Conservation (phyloP, 1,140 invertebrate genomes). For the Berghia stephanieae region DNA sequence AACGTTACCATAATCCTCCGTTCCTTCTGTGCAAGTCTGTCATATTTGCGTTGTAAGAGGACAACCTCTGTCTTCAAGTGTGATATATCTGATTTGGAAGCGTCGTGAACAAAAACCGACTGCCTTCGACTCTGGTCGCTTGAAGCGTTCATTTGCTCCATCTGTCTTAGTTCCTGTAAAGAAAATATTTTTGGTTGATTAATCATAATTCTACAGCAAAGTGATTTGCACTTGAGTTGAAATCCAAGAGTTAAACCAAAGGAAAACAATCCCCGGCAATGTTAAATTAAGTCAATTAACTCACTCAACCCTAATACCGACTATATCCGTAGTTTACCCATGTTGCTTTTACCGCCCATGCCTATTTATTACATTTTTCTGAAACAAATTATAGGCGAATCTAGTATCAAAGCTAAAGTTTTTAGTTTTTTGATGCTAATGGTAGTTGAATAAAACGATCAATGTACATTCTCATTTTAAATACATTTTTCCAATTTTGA, state of each 20-base stretch:
- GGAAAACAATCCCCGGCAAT: not conserved
- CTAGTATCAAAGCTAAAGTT: no score
- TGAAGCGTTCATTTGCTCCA: slow-evolving; percentile 54
- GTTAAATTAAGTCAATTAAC: no score
- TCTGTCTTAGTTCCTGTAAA: slow-evolving; percentile 59
- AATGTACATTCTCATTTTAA: no score
- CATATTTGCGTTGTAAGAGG: slow-evolving; percentile 63
- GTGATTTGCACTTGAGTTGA: not conserved
- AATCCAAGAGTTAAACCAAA: not conserved
- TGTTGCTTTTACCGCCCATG: no score
- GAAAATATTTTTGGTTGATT: no score
- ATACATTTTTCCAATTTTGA: no score
- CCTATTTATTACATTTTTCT: no score
- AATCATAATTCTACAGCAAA: not conserved
- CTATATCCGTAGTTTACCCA: no score
- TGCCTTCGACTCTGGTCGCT: slow-evolving; percentile 42
- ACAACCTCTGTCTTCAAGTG: slow-evolving; percentile 64
- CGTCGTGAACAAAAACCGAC: slow-evolving; percentile 51
- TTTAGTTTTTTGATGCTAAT: no score
- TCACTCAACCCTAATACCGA: no score
- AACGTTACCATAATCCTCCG: slow-evolving; percentile 58
- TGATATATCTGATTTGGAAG: slow-evolving; percentile 45
- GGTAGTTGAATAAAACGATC: no score
- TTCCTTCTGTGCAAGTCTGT: slow-evolving; percentile 64
- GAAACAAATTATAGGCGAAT: no score